phyloP scores from a whole-genome alignment of 30 jellyfish, hydroid and myxozoan genomes.

The Morbakka virulenta region DNA sequence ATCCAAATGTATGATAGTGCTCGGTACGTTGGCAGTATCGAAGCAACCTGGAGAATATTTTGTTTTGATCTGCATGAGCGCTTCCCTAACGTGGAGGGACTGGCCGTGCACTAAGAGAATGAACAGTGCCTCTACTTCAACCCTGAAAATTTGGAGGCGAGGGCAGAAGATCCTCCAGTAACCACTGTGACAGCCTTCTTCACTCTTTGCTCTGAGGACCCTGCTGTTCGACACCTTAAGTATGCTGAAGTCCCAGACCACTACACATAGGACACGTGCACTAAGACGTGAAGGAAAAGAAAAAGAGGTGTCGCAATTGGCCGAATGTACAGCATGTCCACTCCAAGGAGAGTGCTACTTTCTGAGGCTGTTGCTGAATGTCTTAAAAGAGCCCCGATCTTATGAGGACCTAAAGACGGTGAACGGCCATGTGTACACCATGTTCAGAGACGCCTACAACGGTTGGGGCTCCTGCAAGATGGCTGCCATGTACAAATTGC shows the following conservation, averaged over 20 bases:
- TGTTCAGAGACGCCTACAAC: no score
- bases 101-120: slow-evolving; percentile 64
- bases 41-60: slow-evolving; percentile 55
- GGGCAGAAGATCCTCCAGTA: slow-evolving; percentile 46
- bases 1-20: slow-evolving; percentile 15
- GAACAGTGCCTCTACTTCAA: slow-evolving; percentile 40
- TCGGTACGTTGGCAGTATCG: slow-evolving; percentile 54
- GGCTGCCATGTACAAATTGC: slow-evolving; percentile 44
- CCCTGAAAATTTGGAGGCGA: slow-evolving; percentile 13
- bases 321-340: slow-evolving; percentile 57
- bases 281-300: slow-evolving; percentile 8
- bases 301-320: slow-evolving; percentile 14
- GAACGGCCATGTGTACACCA: no score
- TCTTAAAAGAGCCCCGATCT: slow-evolving; percentile 20
- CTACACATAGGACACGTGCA: not conserved
- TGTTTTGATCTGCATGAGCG: slow-evolving; percentile 30
- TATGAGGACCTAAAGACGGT: slow-evolving; percentile 4
- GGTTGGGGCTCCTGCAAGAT: slow-evolving; percentile 49
- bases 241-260: slow-evolving; percentile 52
- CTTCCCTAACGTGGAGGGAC: slow-evolving; percentile 38
- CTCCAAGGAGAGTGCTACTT: slow-evolving; percentile 38
- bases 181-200: slow-evolving; percentile 55
- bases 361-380: slow-evolving; percentile 24
- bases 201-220: slow-evolving; percentile 21
- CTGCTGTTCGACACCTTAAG: slow-evolving; percentile 12